Percentiles rank a stretch among this genome's conserved stretches.
These are phyloP conservation scores for Eonycteris spelaea DNA, from an alignment of 2,113 vertebrate species.

Conservation along the genomic window DNA sequence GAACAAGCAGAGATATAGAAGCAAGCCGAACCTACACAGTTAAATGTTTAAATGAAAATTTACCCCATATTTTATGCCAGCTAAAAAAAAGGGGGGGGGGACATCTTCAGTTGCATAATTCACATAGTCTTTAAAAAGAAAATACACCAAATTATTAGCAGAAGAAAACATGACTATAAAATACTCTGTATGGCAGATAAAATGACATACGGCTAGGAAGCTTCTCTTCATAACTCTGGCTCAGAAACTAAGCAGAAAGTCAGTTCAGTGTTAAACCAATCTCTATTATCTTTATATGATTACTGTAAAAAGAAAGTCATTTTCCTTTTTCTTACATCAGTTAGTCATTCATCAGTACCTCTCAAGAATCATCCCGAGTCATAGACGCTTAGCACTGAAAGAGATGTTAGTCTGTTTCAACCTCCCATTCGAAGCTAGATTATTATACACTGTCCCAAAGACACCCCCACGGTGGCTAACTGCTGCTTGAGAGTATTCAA, in stretches of 20 bases:
- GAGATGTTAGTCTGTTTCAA: background rate
- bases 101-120: background rate
- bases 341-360: background rate
- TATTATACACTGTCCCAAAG: background rate
- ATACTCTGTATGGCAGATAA: background rate
- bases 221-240: background rate
- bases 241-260: conserved; percentile 25
- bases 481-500: background rate
- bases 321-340: background rate
- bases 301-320: background rate
- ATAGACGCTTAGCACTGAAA: background rate
- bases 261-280: background rate
- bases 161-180: background rate
- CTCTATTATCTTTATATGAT: background rate
- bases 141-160: background rate
- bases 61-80: background rate
- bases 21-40: background rate
- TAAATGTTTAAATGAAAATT: background rate
- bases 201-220: background rate
- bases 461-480: background rate
- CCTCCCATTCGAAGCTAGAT: background rate
- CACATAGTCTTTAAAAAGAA: background rate
- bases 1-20: background rate
- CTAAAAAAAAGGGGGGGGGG: background rate
- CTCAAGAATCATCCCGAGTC: background rate